Percentiles rank a stretch among this genome's conserved stretches.
phyloP scores from a whole-genome alignment of 2,113 vertebrate genomes.

The Amblyornis subalaris region DNA sequence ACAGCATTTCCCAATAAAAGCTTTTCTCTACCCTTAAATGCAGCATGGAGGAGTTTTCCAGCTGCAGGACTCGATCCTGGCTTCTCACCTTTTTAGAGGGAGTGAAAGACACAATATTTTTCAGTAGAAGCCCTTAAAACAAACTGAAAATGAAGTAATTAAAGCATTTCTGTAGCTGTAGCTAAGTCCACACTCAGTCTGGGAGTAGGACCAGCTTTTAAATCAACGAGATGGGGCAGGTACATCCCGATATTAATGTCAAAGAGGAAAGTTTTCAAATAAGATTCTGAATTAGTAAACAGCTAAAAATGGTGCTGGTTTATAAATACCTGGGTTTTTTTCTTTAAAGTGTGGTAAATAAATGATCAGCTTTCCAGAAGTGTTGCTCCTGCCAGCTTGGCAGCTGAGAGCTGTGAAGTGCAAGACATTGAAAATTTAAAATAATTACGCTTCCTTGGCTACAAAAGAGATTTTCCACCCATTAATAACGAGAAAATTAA shows the following conservation, averaged over 20 bases:
- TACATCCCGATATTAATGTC: not conserved
- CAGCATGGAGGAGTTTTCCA: not conserved
- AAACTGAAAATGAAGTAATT: not conserved
- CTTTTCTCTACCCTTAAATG: not conserved
- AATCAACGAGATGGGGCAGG: not conserved
- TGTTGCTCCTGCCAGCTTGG: conserved; percentile 48
- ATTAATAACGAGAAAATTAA: conserved; percentile 83
- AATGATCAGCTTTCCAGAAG: conserved; percentile 61
- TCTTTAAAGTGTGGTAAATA: conserved; percentile 54
- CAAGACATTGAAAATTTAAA: conserved; percentile 74
- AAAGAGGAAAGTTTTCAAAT: not conserved
- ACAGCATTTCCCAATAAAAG: not conserved
- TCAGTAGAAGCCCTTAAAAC: not conserved
- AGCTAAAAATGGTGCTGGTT: not conserved
- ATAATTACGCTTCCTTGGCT: conserved; percentile 74
- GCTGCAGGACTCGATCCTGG: not conserved
- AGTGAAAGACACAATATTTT: not conserved
- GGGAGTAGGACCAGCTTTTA: not conserved
- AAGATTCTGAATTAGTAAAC: not conserved
- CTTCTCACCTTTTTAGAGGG: not conserved
- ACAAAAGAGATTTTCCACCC: conserved; percentile 76
- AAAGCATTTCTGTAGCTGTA: not conserved
- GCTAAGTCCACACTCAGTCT: not conserved
- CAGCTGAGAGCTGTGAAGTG: conserved; percentile 68
- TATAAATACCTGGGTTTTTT: not conserved